These are phyloP conservation scores for Geococcyx californianus DNA, from an alignment of 2,113 vertebrate genomes.

Conservation along the genomic window DNA sequence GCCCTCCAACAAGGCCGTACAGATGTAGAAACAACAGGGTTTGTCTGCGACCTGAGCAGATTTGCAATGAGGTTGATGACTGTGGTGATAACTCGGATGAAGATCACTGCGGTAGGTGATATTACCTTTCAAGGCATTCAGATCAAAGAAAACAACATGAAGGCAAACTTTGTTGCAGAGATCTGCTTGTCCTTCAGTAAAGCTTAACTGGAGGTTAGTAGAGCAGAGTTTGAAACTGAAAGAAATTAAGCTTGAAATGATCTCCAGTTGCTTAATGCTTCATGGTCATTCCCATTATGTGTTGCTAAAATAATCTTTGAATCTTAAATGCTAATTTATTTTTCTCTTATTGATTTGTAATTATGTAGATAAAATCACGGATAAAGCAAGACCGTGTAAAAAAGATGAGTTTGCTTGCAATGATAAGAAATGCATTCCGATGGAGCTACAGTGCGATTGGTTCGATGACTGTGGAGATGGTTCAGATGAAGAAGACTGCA, in stretches of 20 bases:
- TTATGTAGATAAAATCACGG: constrained; percentile 78
- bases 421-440: constrained; percentile 87
- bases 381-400: constrained; percentile 87
- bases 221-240: background rate
- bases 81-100: constrained; percentile 98
- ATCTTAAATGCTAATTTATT: background rate
- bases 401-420: constrained; percentile 93
- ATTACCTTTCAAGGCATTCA: background rate
- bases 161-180: constrained; percentile 11
- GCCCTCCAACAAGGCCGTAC: constrained; percentile 88
- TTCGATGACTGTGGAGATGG: constrained; percentile 95
- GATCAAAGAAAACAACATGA: constrained; percentile 14
- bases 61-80: constrained; percentile 92
- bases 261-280: background rate
- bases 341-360: constrained; percentile 19
- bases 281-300: background rate
- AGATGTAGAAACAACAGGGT: constrained; percentile 90
- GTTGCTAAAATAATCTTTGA: background rate
- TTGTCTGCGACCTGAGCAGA: constrained; percentile 86
- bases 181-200: constrained; percentile 47
- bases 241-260: background rate
- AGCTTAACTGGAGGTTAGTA: constrained; percentile 10
- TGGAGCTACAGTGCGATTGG: constrained; percentile 89
- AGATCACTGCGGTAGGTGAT: constrained; percentile 86
- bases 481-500: constrained; percentile 93